Base-by-base conservation (phyloP, 2,113 vertebrate genomes). In the Hypocryptadius cinnamomeus region DNA sequence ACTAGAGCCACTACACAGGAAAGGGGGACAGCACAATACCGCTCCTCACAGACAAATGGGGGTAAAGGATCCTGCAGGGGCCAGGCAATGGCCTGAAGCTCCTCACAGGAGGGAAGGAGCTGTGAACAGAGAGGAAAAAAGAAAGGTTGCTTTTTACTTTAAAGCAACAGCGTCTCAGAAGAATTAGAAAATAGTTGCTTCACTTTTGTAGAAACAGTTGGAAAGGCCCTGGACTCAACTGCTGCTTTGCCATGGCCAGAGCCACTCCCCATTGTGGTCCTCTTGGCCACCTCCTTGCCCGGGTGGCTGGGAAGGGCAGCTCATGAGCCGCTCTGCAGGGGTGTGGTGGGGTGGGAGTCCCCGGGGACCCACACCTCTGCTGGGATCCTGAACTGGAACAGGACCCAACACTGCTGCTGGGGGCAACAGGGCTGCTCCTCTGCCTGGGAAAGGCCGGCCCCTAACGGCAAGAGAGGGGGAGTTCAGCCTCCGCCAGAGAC, bases 381-480 rank as follows among this genome's bases (percentile, higher is more conserved):
- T 39, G 64, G 50, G 35, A 70, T n/a, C 65, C 42, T 5, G 2
- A 27, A 22, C n/a, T 6, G 35, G 19, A 15, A 11, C 18, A 16
- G 71, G 65, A 79, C 4, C 11, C 33, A 12, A 0, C 8, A 1
- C 20, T 5, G 47, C 21, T 1, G 2, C 70, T 39, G 60, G 51
- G 44, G 48, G 24, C 1, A 1, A 7, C 30, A 16, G 61, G 18
- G 45, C 33, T 18, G 61, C 45, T 51, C 30, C n/a, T 86, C 85
- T 57, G 81, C 51, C 74, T 72, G 65, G 94, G 70, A 33, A 92
- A 95, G 86, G 77, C 40, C 24, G 87, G 87, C 94, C 94, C 84
- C 94, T 94, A 96, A 85, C 0, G 73, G 92, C 74, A 28, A 76
- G 5, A 83, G 21, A 83, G 64, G 4, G 66, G 71, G 74, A 91